phyloP scores from a whole-genome alignment of 2,113 vertebrate genomes.

The Mirza zaza region DNA sequence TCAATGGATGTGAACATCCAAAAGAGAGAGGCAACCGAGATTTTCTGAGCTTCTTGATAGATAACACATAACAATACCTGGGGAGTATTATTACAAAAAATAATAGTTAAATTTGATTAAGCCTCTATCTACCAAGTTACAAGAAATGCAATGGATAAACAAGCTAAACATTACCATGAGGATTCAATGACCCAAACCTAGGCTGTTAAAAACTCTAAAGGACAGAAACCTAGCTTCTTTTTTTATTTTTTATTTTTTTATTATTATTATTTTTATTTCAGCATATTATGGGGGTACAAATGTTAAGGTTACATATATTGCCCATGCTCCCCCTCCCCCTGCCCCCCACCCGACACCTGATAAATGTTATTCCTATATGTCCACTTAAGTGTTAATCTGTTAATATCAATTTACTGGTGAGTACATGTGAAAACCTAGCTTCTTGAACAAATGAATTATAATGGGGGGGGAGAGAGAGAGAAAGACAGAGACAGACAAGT shows the following conservation, averaged over 20 bases:
- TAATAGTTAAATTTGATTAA: neutral
- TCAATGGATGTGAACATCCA: neutral
- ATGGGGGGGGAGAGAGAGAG: no score
- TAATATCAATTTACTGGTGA: no score
- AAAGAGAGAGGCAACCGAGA: neutral
- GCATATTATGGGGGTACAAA: no score
- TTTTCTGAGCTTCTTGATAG: neutral
- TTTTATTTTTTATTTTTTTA: no score
- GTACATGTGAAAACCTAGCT: neutral
- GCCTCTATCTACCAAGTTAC: neutral
- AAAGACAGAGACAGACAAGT: neutral
- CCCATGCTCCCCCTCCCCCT: no score
- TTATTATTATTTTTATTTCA: no score
- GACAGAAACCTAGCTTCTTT: slow-evolving; percentile 17
- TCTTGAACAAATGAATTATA: slow-evolving; percentile 11
- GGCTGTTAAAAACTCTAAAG: neutral
- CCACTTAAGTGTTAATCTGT: no score
- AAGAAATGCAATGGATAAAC: neutral
- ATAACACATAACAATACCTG: neutral
- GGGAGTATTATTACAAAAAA: neutral
- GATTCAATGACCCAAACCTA: slow-evolving; percentile 13
- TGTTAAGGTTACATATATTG: no score
- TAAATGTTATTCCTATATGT: no score
- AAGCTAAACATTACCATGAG: neutral
- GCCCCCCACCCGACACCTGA: no score